Evolutionary conservation across 2,888 invertebrate species (phyloP).

Genomic region (Pycnomerus fuliginosus): DNA sequence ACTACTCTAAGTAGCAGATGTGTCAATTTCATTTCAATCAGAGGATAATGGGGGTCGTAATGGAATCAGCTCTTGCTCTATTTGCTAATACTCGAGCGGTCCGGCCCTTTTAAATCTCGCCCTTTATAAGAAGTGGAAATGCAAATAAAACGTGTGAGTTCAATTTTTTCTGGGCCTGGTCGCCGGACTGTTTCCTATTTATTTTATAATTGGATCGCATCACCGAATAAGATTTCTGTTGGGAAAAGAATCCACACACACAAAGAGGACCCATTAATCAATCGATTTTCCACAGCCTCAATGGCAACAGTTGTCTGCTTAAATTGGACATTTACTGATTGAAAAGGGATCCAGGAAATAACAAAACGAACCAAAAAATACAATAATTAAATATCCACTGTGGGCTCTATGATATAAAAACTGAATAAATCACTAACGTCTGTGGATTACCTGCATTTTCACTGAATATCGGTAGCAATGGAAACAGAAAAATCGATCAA

Average conservation of each 20-base stretch:
- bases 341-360: conserved; percentile 20
- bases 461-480: conserved; percentile 12
- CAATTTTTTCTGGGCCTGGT: too few relatives aligned
- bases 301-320: conserved; percentile 16
- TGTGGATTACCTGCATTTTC: too few relatives aligned
- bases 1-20: conserved; percentile 53
- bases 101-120: too few relatives aligned
- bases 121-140: too few relatives aligned
- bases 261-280: conserved; percentile 17
- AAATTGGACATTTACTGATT: conserved; percentile 20
- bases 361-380: conserved; percentile 18
- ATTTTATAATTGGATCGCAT: background rate
- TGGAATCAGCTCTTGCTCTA: conserved; percentile 56
- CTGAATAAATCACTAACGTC: conserved; percentile 15
- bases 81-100: conserved; percentile 50
- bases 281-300: conserved; percentile 16
- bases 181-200: too few relatives aligned
- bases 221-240: background rate
- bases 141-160: too few relatives aligned
- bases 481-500: conserved; percentile 31
- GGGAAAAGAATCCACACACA: too few relatives aligned
- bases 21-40: conserved; percentile 57
- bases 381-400: conserved; percentile 9
- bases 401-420: conserved; percentile 7
- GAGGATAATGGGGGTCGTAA: conserved; percentile 53